phyloP scores from a whole-genome alignment of 2,888 invertebrate species.

The Callinectes sapidus region DNA sequence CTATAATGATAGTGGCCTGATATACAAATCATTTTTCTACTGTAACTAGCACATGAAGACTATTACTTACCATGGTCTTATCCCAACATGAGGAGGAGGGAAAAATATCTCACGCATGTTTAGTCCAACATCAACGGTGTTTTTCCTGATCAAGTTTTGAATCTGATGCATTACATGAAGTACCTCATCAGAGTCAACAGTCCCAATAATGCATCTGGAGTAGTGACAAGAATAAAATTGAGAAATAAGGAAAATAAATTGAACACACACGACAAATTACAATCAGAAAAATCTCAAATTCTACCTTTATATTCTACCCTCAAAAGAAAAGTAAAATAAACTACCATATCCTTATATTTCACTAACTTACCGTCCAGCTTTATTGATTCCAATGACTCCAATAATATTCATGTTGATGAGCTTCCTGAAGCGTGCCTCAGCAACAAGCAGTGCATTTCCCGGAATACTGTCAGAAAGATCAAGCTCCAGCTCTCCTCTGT shows the following conservation, averaged over 20 bases:
- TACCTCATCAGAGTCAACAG: conserved; percentile 66
- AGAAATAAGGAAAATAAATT: neutral
- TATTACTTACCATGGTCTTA: conserved; percentile 57
- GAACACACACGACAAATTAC: too few relatives aligned
- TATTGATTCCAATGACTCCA: conserved; percentile 71
- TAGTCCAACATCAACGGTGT: conserved; percentile 70
- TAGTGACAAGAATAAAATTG: neutral
- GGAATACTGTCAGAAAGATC: conserved; percentile 56
- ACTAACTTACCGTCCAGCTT: conserved; percentile 68
- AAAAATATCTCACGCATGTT: conserved; percentile 73
- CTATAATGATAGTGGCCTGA: too few relatives aligned
- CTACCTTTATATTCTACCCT: too few relatives aligned
- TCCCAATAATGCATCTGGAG: conserved; percentile 70
- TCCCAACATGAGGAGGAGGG: conserved; percentile 62
- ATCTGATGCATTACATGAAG: conserved; percentile 67
- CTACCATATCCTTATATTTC: neutral
- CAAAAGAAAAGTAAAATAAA: neutral
- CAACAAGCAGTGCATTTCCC: conserved; percentile 68
- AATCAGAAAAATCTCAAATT: too few relatives aligned
- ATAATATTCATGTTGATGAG: conserved; percentile 73
- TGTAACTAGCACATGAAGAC: neutral
- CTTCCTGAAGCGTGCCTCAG: conserved; percentile 71
- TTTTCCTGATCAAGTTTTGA: conserved; percentile 71
- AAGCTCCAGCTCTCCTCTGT: conserved; percentile 71
- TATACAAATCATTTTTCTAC: neutral